A percentile compares a stretch with the other conserved stretches of the same genome.
phyloP scores from a whole-genome alignment of 2,113 vertebrate species.

The Pogona vitticeps region DNA sequence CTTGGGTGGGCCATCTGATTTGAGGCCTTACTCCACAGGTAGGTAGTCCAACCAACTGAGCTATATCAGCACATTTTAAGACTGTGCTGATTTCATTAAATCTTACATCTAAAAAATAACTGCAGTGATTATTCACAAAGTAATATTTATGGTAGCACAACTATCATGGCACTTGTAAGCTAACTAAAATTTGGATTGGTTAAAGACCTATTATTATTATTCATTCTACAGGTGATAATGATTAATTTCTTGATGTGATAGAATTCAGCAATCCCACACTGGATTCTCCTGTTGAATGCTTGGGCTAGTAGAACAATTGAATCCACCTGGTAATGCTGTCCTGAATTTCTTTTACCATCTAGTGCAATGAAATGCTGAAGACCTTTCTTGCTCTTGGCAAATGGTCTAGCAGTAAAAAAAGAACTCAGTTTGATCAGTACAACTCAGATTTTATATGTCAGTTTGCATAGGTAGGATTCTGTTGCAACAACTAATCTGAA shows the following conservation, averaged over 20 bases:
- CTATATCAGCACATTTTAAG: no score
- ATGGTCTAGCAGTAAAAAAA: not conserved
- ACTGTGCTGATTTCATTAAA: not conserved
- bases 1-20: no score
- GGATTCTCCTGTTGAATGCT: not conserved
- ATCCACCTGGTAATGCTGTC: not conserved
- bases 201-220: not conserved
- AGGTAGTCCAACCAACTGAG: no score
- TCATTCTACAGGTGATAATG: not conserved
- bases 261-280: not conserved
- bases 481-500: conserved; percentile 9
- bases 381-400: not conserved
- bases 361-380: not conserved
- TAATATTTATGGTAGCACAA: not conserved
- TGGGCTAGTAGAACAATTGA: not conserved
- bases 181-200: not conserved
- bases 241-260: not conserved
- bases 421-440: not conserved
- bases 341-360: not conserved
- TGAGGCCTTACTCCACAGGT: no score
- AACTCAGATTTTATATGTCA: not conserved
- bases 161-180: not conserved
- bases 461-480: conserved; percentile 1
- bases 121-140: not conserved
- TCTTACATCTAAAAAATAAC: not conserved